Percentiles rank a stretch among this genome's conserved stretches.
Evolutionary conservation across 2,113 vertebrate genomes (phyloP).

Genomic region (Galemys pyrenaicus): DNA sequence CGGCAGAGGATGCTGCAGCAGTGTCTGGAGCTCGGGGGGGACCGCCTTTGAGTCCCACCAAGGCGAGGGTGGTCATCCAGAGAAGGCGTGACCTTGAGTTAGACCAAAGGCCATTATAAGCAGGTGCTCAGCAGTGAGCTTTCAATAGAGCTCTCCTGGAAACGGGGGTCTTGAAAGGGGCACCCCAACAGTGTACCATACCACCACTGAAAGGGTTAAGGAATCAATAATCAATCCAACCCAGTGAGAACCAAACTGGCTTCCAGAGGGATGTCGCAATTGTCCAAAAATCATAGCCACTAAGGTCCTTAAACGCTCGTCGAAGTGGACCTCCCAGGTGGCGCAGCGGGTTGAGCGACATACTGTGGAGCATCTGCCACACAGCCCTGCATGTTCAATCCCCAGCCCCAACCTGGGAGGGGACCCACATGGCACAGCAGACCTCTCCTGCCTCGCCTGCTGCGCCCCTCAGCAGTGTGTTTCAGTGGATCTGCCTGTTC

Average conservation of each 20-base stretch:
- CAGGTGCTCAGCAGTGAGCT: background rate
- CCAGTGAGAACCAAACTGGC: background rate
- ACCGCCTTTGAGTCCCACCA: background rate
- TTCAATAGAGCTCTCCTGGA: background rate
- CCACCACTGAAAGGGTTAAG: background rate
- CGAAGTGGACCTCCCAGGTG: too few species aligned
- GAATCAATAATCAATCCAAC: background rate
- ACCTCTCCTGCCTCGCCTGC: too few species aligned
- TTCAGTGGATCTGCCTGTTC: too few species aligned
- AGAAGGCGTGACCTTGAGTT: background rate
- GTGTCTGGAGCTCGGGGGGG: background rate
- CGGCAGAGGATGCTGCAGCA: background rate
- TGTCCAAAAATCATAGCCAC: constrained; percentile 5
- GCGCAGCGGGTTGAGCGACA: too few species aligned
- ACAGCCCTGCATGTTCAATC: too few species aligned
- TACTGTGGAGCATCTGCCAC: too few species aligned
- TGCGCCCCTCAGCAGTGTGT: too few species aligned
- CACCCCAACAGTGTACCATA: background rate
- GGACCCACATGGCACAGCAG: too few species aligned
- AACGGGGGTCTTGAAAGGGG: background rate
- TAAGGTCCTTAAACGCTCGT: background rate
- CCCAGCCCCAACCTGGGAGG: too few species aligned
- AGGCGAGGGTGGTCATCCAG: background rate
- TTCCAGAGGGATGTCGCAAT: background rate
- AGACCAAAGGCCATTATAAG: background rate